Base-by-base conservation (phyloP, 1,140 invertebrate genomes). In the Eumaeus atala region DNA sequence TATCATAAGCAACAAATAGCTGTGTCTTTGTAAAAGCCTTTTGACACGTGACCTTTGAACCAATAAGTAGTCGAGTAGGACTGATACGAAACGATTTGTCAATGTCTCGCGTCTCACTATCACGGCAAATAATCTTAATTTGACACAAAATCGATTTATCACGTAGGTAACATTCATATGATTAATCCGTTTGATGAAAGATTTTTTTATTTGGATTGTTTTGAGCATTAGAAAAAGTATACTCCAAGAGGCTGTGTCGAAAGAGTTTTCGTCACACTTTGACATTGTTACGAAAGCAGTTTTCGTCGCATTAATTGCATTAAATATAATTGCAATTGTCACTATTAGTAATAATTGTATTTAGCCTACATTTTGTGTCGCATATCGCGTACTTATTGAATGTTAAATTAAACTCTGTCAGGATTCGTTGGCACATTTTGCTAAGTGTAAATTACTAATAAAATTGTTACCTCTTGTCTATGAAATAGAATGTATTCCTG, bases 131-230 rank as follows among this genome's bases (percentile, higher is more conserved):
- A 28, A 28, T 28, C 21, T 3, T 28, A 28, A 28, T 28, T 28
- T 28, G 21, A 28, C 21, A 28, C 21, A 28, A 28, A 28, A 28
- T n/a, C n/a, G n/a, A n/a, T 28, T 28, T 28, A 28, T 28, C 21
- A 28, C 21, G 21, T 28, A 28, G 21, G 21, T 28, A n/a, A n/a
- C n/a, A 40, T 40, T 40, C 12, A 40, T 40, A 44, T 17, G 17
- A 9, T 9, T 9, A 44, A 16, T 4, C 12, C 9, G 3, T 44
- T 18, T 16, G 17, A 44, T 16, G 17, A 44, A 16, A 44, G 1
- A 16, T 44, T 44, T 44, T 9, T 44, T 44, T 44, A 44, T 44
- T 44, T 44, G 40, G 40, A 44, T 16, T 44, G 40, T 44, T 44
- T 9, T 16, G 40, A 14, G 40, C 40, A 9, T 40, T 7, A 16